Evolutionary conservation across 2,113 vertebrate genomes (phyloP).

Genomic region (Dicaeum eximium): DNA sequence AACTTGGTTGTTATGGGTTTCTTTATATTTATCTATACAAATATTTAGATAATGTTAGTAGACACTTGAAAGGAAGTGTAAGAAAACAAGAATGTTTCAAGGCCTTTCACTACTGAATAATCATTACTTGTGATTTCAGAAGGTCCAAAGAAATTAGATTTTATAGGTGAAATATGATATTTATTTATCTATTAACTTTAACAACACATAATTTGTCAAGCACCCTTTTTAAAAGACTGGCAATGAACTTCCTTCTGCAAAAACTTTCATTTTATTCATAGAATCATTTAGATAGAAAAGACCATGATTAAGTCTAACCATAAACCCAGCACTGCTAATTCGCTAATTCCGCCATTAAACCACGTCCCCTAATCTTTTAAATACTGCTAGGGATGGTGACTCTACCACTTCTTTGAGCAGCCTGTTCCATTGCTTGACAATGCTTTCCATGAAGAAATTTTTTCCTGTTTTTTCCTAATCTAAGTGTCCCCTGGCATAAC

Average conservation of each 20-base stretch:
- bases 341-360: background rate
- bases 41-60: background rate
- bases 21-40: background rate
- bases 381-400: accelerated
- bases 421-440: no score
- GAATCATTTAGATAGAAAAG: background rate
- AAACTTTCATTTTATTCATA: background rate
- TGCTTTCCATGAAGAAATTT: background rate
- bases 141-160: background rate
- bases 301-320: background rate
- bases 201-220: background rate
- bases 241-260: background rate
- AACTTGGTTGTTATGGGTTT: background rate
- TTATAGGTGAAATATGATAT: background rate
- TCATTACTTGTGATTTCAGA: background rate
- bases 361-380: accelerated
- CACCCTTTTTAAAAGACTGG: background rate
- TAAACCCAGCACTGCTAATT: background rate
- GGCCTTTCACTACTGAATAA: background rate
- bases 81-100: background rate
- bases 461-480: background rate
- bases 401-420: background rate
- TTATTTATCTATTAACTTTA: background rate
- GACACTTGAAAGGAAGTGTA: background rate
- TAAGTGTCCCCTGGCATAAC: background rate